Conservation (phyloP, 2,888 invertebrate species). For the Andrena haemorrhoa region DNA sequence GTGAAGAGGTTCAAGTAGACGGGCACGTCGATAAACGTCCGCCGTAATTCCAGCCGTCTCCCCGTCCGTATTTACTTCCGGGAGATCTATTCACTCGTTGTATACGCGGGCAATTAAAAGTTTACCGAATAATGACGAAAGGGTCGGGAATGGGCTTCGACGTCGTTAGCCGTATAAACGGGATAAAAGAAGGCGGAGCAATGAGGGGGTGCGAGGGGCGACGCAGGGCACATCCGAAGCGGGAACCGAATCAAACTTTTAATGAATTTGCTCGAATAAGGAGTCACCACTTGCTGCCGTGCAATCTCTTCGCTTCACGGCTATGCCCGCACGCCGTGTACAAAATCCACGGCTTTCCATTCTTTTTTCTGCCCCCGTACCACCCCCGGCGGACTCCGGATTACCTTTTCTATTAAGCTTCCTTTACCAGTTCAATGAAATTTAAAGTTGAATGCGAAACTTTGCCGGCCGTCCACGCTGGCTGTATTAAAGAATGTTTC, state of each 20-base stretch:
- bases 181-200: conserved; percentile 44
- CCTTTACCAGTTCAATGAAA: conserved; percentile 32
- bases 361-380: not conserved
- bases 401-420: conserved; percentile 42
- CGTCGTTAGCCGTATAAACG: conserved; percentile 54
- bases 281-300: conserved; percentile 38
- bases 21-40: conserved; percentile 2
- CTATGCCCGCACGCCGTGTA: conserved; percentile 34
- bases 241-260: conserved; percentile 67
- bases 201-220: not conserved
- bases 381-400: not conserved
- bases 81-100: conserved; percentile 27
- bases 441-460: conserved; percentile 38
- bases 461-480: conserved; percentile 7
- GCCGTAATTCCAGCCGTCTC: conserved; percentile 28
- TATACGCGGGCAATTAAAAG: conserved; percentile 69
- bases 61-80: conserved; percentile 23
- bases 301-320: conserved; percentile 45
- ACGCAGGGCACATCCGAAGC: conserved; percentile 40
- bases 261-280: conserved; percentile 68
- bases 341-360: conserved; percentile 39
- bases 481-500: conserved; percentile 28
- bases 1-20: conserved; percentile 4
- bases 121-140: conserved; percentile 60
- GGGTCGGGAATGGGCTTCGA: conserved; percentile 50